phyloP scores from a whole-genome alignment of 2,888 invertebrate species.

The Neoscelio sp. region DNA sequence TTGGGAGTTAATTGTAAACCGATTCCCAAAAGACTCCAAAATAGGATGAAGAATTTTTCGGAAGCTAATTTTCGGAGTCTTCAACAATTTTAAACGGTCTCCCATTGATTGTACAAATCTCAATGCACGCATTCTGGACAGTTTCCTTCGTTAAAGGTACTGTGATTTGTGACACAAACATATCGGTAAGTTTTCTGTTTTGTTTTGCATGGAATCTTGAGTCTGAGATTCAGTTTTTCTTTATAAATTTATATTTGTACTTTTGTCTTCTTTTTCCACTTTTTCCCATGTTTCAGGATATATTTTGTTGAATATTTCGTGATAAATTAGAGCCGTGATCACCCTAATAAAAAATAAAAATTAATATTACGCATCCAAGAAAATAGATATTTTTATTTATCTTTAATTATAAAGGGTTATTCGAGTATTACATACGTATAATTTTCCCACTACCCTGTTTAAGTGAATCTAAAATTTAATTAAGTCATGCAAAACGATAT shows the following conservation, averaged over 20 bases:
- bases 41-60: conserved; percentile 16
- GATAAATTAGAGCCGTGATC: conserved; percentile 20
- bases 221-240: conserved; percentile 13
- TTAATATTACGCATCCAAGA: too few relatives aligned
- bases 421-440: too few relatives aligned
- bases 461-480: too few relatives aligned
- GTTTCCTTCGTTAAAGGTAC: background rate
- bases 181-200: conserved; percentile 10
- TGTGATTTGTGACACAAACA: conserved; percentile 1
- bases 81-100: conserved; percentile 23
- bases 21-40: conserved; percentile 11
- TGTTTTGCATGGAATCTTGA: background rate
- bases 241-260: conserved; percentile 9
- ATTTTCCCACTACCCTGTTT: too few relatives aligned
- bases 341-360: conserved; percentile 13
- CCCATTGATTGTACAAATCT: conserved; percentile 19
- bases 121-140: conserved; percentile 12
- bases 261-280: background rate
- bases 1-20: conserved; percentile 11
- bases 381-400: too few relatives aligned
- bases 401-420: too few relatives aligned
- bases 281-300: background rate
- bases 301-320: conserved; percentile 16
- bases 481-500: too few relatives aligned
- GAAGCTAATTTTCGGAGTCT: conserved; percentile 25